Evolutionary conservation across 1,140 invertebrate species (phyloP).

Genomic region (Pachyrhynchus sulphureomaculatus): DNA sequence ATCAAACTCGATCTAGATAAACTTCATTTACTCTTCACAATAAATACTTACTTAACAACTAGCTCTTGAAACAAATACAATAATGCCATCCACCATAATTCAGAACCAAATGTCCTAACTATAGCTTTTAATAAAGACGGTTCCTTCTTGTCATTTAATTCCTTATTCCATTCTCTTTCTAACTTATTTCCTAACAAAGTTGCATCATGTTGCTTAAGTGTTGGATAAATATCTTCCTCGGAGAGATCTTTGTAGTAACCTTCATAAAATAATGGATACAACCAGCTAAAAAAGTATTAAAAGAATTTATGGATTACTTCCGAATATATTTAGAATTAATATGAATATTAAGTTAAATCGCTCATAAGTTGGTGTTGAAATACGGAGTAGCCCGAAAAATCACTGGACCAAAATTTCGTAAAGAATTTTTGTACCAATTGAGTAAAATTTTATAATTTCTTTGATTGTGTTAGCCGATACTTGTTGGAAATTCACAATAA

Average conservation of each 20-base stretch:
- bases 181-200: slow-evolving; percentile 57
- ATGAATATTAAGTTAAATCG: too few species aligned
- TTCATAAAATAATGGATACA: slow-evolving; percentile 42
- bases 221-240: slow-evolving; percentile 36
- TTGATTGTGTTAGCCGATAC: too few species aligned
- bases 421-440: too few species aligned
- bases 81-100: slow-evolving; percentile 48
- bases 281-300: slow-evolving; percentile 49
- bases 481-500: too few species aligned
- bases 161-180: slow-evolving; percentile 56
- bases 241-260: slow-evolving; percentile 33
- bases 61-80: not conserved
- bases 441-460: too few species aligned
- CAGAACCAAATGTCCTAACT: slow-evolving; percentile 45
- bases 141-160: slow-evolving; percentile 40
- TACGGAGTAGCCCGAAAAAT: too few species aligned
- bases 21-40: too few species aligned
- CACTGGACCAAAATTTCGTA: too few species aligned
- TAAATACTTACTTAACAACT: not conserved
- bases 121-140: slow-evolving; percentile 49
- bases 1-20: too few species aligned
- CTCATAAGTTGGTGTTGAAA: too few species aligned
- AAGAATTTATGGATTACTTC: too few species aligned
- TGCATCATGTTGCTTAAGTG: slow-evolving; percentile 24
- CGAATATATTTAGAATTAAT: too few species aligned